Percentiles rank a stretch among this genome's conserved stretches.
phyloP scores from a whole-genome alignment of 2,888 invertebrate species.

The Mantis religiosa region DNA sequence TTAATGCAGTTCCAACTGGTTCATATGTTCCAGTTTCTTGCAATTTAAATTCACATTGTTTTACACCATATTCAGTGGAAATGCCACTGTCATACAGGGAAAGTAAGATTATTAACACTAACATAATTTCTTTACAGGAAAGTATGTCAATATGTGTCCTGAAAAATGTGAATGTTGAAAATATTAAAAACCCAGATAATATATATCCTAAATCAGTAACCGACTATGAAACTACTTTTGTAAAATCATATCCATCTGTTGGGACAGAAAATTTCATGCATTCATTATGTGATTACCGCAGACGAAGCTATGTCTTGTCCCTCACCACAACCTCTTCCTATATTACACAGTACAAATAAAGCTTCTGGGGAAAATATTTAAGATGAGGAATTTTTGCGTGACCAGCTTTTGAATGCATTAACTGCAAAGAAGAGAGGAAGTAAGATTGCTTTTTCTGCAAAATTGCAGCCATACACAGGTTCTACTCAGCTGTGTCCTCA shows the following conservation, averaged over 20 bases:
- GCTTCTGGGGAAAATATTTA: neutral
- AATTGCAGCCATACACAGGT: neutral
- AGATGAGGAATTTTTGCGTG: slow-evolving; percentile 7
- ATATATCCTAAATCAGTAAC: neutral
- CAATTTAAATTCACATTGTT: neutral
- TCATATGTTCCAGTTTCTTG: neutral
- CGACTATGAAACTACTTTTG: neutral
- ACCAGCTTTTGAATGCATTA: neutral
- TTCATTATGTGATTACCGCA: neutral
- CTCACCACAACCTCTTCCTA: neutral
- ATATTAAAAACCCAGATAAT: neutral
- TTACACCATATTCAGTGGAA: neutral
- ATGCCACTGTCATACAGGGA: neutral
- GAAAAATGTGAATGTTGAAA: neutral
- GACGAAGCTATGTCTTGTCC: neutral
- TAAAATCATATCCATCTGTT: neutral
- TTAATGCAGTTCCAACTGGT: neutral
- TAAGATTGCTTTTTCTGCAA: neutral
- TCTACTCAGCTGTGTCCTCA: neutral
- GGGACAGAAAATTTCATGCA: neutral
- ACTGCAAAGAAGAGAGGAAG: neutral
- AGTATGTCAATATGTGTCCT: neutral
- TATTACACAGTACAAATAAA: neutral
- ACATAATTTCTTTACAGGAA: neutral
- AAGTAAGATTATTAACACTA: neutral